A percentile compares a stretch with the other conserved stretches of the same genome.
Evolutionary conservation across 2,113 vertebrate species (phyloP).

Genomic region (Romanogobio albipinnatus): DNA sequence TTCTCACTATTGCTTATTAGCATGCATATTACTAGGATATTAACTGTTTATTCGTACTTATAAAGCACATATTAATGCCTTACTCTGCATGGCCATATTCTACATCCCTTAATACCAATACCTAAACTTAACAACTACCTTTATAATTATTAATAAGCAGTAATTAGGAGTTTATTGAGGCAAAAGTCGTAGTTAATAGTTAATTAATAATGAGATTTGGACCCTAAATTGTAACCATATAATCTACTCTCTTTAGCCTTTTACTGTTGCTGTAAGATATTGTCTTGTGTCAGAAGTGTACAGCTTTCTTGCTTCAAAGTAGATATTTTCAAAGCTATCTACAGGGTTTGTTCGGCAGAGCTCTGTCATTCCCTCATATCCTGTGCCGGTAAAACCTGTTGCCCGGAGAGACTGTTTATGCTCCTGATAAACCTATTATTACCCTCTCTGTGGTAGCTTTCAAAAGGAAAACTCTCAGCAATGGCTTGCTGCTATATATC

Average conservation of each 20-base stretch:
- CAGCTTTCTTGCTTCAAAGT: neutral
- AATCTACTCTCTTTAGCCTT: neutral
- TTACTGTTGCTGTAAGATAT: neutral
- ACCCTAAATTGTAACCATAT: too few species aligned
- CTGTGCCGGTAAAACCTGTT: conserved; percentile 18
- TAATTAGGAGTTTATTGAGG: too few species aligned
- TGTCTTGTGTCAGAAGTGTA: neutral
- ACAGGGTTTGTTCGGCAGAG: neutral
- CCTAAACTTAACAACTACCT: too few species aligned
- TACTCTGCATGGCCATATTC: too few species aligned
- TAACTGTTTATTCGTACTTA: too few species aligned
- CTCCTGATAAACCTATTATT: conserved; percentile 35
- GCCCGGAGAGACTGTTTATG: conserved; percentile 4
- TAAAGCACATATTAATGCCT: too few species aligned
- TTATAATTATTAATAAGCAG: too few species aligned
- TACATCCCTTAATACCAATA: too few species aligned
- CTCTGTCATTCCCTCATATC: conserved; percentile 35
- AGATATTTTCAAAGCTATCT: neutral
- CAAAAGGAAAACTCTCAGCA: neutral
- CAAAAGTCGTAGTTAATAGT: too few species aligned
- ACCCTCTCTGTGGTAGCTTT: conserved; percentile 5
- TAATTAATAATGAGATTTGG: too few species aligned
- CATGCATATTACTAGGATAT: too few species aligned
- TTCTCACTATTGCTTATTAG: too few species aligned
- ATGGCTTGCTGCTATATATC: neutral